Conservation (phyloP, 2,113 vertebrate species). For the Dissostichus mawsoni region DNA sequence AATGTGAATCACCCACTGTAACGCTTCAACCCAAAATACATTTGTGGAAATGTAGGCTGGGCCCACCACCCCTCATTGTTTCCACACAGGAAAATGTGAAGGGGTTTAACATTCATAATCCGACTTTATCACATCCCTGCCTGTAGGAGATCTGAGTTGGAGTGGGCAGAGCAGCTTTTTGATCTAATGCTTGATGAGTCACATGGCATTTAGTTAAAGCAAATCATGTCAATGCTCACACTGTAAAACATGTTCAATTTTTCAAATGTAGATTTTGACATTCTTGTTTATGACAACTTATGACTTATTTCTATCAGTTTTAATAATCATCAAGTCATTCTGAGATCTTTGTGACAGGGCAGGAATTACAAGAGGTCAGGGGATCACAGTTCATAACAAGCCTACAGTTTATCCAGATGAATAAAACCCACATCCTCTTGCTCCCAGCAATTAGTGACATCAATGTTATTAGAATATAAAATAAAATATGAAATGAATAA, state of each 20-base stretch:
- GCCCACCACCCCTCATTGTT: slow-evolving; percentile 76
- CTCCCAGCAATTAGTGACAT: too few relatives aligned
- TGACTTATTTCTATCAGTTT: not conserved
- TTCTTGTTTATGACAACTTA: not conserved
- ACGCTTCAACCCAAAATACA: slow-evolving; percentile 63
- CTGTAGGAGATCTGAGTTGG: slow-evolving; percentile 47
- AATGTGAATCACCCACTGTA: slow-evolving; percentile 77
- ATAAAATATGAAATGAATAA: too few relatives aligned
- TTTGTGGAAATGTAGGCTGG: slow-evolving; percentile 79
- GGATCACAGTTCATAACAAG: too few relatives aligned
- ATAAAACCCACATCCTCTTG: too few relatives aligned
- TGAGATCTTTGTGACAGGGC: too few relatives aligned
- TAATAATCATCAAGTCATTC: too few relatives aligned
- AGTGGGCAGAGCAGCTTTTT: slow-evolving; percentile 38
- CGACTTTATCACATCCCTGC: slow-evolving; percentile 54
- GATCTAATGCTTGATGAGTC: slow-evolving; percentile 23
- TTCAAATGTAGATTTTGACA: not conserved
- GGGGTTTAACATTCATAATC: slow-evolving; percentile 49
- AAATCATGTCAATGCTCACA: not conserved
- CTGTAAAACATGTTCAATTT: not conserved
- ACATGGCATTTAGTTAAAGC: slow-evolving; percentile 16
- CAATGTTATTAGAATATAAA: too few relatives aligned
- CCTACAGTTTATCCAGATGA: too few relatives aligned
- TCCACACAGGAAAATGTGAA: slow-evolving; percentile 77
- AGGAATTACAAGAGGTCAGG: too few relatives aligned